Evolutionary conservation across 2,797 vertebrate species (phyloP), one percentile per base, ranked within the genome.

Genomic region (Sebastes kiyomatsui): DNA sequence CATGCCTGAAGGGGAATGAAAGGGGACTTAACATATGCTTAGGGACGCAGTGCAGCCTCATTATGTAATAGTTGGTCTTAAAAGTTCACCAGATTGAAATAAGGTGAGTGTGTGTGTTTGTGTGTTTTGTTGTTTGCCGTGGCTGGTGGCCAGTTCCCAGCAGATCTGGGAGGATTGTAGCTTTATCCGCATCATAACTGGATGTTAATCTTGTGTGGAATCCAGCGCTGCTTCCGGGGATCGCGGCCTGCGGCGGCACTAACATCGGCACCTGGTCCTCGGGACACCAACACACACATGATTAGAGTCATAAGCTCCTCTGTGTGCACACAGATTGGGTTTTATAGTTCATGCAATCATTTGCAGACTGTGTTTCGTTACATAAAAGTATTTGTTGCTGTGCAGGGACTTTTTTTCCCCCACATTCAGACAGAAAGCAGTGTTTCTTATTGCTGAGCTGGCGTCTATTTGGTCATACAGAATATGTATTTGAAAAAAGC

Each of bases 161-260:
- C 72, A 77, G 79, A 90, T 90, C 81, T 70, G 60, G 81, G 77
- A 83, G 85, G 87, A 90, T 88, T 93, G 80, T 46, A 65, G 87
- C 74, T 89, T 92, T 91, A 94, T 92, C 90, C 88, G 16, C 16
- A 46, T 78, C 77, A 88, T 82, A 88, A 87, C 87, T 83, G 77
- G 33, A 79, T 80, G 82, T 75, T 91, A 92, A 95, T 94, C 92
- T 91, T 83, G 69, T 84, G 65, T 60, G 85, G 90, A 94, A 93
- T 94, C 86, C 87, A 82, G 75, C 5, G 22, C 59, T 74, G 84
- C 67, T 80, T 68, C 74, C 25, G 20, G 72, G 83, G 78, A 87
- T 58, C 9, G 32, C 35, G 4, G 81, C 61, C 82, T 72, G 59
- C 32, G 30, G 38, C 55, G 16, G 81, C 78, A 56, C 62, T 72